phyloP scores from a whole-genome alignment of 2,888 invertebrate species.

The Pelosia muscerda region DNA sequence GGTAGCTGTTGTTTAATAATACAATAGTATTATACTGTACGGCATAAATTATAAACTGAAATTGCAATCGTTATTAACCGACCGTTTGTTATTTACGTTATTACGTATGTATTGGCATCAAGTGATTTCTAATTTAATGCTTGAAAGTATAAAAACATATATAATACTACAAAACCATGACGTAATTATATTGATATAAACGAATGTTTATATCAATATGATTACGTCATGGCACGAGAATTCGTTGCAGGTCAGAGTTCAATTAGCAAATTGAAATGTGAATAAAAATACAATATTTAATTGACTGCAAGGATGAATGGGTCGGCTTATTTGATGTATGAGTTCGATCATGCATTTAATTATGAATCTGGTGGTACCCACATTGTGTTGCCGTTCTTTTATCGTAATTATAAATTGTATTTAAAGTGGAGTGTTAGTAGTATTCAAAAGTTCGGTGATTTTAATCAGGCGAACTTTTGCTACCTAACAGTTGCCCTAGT shows the following conservation, averaged over 20 bases:
- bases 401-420: too few species aligned
- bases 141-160: not conserved
- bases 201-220: too few species aligned
- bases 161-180: not conserved
- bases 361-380: not conserved
- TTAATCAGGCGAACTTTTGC: too few species aligned
- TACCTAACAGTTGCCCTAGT: too few species aligned
- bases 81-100: not conserved
- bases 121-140: conserved; percentile 5
- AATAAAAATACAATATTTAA: not conserved
- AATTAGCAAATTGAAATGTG: not conserved
- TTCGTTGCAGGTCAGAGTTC: not conserved
- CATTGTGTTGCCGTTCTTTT: too few species aligned
- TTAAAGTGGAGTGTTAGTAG: too few species aligned
- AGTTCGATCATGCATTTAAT: conserved; percentile 1
- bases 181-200: too few species aligned
- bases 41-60: not conserved
- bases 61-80: not conserved
- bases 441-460: too few species aligned
- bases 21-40: not conserved
- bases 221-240: too few species aligned
- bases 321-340: not conserved
- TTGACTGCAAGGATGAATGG: not conserved
- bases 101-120: not conserved
- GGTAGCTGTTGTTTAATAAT: conserved; percentile 6